Conservation (phyloP, 2,888 invertebrate genomes). For the Pyrochroa serraticornis region DNA sequence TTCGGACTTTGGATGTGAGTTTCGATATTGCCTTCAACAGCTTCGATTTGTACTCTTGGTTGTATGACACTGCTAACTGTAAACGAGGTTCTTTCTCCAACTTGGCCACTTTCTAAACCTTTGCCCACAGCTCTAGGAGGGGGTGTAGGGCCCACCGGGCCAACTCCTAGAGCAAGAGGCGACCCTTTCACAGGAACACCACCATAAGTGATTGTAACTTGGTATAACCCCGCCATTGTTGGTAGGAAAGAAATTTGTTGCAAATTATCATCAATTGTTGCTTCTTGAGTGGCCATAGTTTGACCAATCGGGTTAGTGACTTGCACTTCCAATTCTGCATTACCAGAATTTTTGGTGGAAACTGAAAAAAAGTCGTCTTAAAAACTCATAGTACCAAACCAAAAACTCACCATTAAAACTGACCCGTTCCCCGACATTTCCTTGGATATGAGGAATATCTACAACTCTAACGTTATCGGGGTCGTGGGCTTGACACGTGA, state of each 20-base stretch:
- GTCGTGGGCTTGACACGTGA: slow-evolving; percentile 91
- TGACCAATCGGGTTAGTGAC: slow-evolving; percentile 88
- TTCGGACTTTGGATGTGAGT: slow-evolving; percentile 59
- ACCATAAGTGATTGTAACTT: slow-evolving; percentile 72
- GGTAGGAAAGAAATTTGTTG: slow-evolving; percentile 85
- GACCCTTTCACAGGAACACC: slow-evolving; percentile 65
- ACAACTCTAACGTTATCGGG: slow-evolving; percentile 80
- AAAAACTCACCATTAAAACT: slow-evolving; percentile 73
- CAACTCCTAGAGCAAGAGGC: slow-evolving; percentile 65
- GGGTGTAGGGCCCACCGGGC: slow-evolving; percentile 65
- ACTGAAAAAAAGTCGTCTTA: slow-evolving; percentile 60
- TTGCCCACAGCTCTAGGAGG: slow-evolving; percentile 69
- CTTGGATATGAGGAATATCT: slow-evolving; percentile 75
- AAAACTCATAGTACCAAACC: background rate
- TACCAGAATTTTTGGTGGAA: slow-evolving; percentile 80
- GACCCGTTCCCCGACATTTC: slow-evolving; percentile 83
- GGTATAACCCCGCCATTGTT: slow-evolving; percentile 77
- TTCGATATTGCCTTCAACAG: slow-evolving; percentile 64
- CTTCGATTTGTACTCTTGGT: slow-evolving; percentile 68
- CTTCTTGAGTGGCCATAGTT: slow-evolving; percentile 79
- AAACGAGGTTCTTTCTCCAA: slow-evolving; percentile 74
- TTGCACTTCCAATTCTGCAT: slow-evolving; percentile 84
- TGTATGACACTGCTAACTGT: slow-evolving; percentile 67
- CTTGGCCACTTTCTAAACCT: slow-evolving; percentile 71
- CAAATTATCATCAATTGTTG: slow-evolving; percentile 69